These are phyloP conservation scores for Oreohelix idahoensis DNA, from an alignment of 1,140 invertebrate genomes.

Conservation along the genomic window DNA sequence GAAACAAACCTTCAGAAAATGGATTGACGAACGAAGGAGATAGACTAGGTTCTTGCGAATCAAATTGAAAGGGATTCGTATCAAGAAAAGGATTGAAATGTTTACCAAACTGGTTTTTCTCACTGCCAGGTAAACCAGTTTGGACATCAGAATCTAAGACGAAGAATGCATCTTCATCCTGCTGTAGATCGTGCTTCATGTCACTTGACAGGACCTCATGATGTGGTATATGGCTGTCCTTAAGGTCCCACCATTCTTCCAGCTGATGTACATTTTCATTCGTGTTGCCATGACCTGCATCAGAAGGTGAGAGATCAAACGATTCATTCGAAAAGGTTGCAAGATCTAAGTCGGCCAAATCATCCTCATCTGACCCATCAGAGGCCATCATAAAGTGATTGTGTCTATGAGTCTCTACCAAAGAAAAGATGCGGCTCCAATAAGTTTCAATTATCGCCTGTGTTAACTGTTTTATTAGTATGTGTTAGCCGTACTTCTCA, in stretches of 20 bases:
- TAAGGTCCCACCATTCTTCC: background rate
- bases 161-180: background rate
- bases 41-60: background rate
- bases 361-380: constrained; percentile 45
- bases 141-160: background rate
- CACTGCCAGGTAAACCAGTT: background rate
- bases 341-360: constrained; percentile 47
- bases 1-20: background rate
- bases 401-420: no score
- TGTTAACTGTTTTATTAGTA: no score
- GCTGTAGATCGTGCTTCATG: background rate
- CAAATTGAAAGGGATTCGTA: background rate
- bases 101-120: background rate
- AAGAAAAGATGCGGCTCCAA: no score
- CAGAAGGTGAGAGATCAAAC: constrained; percentile 22
- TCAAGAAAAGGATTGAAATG: background rate
- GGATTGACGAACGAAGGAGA: background rate
- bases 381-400: no score
- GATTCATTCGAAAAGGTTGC: constrained; percentile 36
- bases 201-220: background rate
- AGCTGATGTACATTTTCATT: background rate
- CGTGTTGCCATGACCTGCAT: background rate
- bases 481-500: no score
- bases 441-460: no score
- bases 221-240: background rate